Evolutionary conservation across 2,797 vertebrate species (phyloP).

Genomic region (Arnoldichthys spilopterus): DNA sequence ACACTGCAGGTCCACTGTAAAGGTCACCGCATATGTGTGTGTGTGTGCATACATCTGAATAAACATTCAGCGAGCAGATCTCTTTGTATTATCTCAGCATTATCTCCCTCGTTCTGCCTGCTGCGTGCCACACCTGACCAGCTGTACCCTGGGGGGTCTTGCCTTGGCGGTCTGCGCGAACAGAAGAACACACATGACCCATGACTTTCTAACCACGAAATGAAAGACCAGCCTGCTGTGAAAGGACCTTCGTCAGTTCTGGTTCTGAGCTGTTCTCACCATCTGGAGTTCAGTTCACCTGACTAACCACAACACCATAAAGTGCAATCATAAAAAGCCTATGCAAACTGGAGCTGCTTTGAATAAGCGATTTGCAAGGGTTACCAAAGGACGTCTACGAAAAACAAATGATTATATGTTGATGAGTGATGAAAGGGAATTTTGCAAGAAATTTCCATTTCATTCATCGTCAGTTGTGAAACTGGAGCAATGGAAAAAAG

Average conservation of each 20-base stretch:
- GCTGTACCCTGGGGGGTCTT: neutral
- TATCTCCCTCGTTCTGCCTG: conserved; percentile 28
- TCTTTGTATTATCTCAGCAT: conserved; percentile 34
- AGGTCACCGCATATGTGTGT: conserved; percentile 38
- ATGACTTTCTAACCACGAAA: conserved; percentile 23
- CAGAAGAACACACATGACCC: conserved; percentile 19
- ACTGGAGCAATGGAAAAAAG: neutral
- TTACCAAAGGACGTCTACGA: conserved; percentile 42
- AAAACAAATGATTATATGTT: conserved; percentile 31
- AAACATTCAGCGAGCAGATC: conserved; percentile 16
- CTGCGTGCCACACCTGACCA: neutral
- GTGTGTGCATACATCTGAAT: neutral
- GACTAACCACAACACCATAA: conserved; percentile 14
- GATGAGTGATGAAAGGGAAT: neutral
- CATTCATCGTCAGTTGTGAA: neutral
- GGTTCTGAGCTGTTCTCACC: neutral
- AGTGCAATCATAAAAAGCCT: conserved; percentile 32
- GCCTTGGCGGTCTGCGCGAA: neutral
- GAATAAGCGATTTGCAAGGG: conserved; percentile 54
- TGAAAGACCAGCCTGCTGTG: conserved; percentile 33
- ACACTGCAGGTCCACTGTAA: conserved; percentile 26
- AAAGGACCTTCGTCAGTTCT: conserved; percentile 27
- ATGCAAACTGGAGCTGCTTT: conserved; percentile 54
- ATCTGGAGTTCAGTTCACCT: conserved; percentile 39
- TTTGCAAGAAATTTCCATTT: conserved; percentile 17